These are phyloP conservation scores for Diaperis boleti DNA, from an alignment of 2,888 invertebrate genomes.

Conservation along the genomic window DNA sequence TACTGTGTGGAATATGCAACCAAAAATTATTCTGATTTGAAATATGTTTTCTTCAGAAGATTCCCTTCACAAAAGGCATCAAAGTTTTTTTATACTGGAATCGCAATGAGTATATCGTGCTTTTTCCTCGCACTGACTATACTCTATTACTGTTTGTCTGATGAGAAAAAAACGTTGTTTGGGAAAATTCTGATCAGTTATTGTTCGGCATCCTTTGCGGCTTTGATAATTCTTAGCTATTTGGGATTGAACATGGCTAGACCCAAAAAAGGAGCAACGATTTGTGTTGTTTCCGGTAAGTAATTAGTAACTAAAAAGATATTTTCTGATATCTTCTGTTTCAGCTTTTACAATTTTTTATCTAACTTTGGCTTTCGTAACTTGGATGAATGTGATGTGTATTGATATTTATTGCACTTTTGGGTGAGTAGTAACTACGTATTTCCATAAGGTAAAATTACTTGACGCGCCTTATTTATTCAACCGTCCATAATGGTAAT, in stretches of 20 bases:
- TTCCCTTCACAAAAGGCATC: constrained; percentile 8
- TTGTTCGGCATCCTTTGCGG: constrained; percentile 47
- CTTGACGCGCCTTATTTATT: background rate
- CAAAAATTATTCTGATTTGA: constrained; percentile 1
- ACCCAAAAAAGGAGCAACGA: background rate
- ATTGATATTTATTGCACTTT: constrained; percentile 55
- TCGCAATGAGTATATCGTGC: constrained; percentile 39
- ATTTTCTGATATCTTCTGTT: constrained; percentile 37
- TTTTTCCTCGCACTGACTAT: constrained; percentile 38
- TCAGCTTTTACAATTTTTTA: constrained; percentile 51
- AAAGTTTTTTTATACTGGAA: constrained; percentile 40
- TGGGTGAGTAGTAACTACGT: constrained; percentile 51
- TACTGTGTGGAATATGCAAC: constrained; percentile 43
- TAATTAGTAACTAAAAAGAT: background rate
- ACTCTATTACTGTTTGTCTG: constrained; percentile 36
- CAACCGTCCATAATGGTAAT: constrained; percentile 5
- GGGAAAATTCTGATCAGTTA: constrained; percentile 57
- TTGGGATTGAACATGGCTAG: constrained; percentile 35
- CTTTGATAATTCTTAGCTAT: constrained; percentile 48
- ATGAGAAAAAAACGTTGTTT: constrained; percentile 52
- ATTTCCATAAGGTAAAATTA: too few relatives aligned
- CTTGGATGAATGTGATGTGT: constrained; percentile 56
- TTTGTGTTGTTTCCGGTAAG: constrained; percentile 45
- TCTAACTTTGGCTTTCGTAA: constrained; percentile 47
- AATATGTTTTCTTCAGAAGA: constrained; percentile 45